Percentiles rank a stretch among this genome's conserved stretches.
Evolutionary conservation across 1,140 invertebrate genomes (phyloP).

Genomic region (Reticulitermes speratus): DNA sequence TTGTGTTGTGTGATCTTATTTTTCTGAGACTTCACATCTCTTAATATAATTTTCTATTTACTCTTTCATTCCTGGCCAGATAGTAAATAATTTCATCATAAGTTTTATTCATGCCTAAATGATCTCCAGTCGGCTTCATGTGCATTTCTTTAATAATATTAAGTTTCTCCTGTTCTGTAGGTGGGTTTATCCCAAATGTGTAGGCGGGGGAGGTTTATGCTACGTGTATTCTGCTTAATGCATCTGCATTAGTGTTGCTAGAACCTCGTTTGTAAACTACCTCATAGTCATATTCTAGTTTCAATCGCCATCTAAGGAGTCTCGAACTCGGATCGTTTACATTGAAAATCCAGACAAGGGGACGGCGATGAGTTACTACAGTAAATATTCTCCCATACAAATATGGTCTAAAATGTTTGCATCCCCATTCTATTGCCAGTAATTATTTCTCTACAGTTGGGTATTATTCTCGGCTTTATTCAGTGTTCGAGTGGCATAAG

Average conservation of each 20-base stretch:
- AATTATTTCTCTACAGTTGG: conserved; percentile 52
- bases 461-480: conserved; percentile 45
- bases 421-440: conserved; percentile 52
- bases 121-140: conserved; percentile 4
- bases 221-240: conserved; percentile 34
- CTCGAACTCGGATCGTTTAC: conserved; percentile 49
- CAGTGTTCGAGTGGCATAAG: conserved; percentile 43
- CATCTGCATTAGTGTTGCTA: conserved; percentile 44
- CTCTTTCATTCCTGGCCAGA: conserved; percentile 22
- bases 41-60: conserved; percentile 25
- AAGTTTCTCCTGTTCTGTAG: neutral
- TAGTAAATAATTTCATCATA: conserved; percentile 18
- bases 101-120: conserved; percentile 23
- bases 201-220: neutral
- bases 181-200: neutral
- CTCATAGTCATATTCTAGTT: conserved; percentile 50
- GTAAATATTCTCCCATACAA: conserved; percentile 50
- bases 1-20: conserved; percentile 21
- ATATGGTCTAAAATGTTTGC: conserved; percentile 50
- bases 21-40: conserved; percentile 32
- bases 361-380: conserved; percentile 54
- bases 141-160: conserved; percentile 25
- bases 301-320: conserved; percentile 52
- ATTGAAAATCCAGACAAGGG: conserved; percentile 50
- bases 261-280: conserved; percentile 47